Evolutionary conservation across 2,113 vertebrate species (phyloP).

Genomic region (Myiopsitta monachus): DNA sequence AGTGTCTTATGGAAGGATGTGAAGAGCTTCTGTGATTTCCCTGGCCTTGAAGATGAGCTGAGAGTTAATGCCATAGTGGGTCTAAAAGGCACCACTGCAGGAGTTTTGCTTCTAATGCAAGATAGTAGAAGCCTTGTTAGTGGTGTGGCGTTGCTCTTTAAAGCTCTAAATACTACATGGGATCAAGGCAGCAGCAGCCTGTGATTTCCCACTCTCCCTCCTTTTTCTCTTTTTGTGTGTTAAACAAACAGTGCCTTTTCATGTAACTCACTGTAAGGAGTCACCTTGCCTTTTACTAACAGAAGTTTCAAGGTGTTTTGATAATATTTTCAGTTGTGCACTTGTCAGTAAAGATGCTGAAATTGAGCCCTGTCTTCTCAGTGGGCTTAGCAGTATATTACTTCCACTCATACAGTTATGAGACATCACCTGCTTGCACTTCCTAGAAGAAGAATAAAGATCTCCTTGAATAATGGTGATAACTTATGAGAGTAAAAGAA

Average conservation of each 20-base stretch:
- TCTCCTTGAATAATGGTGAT: neutral
- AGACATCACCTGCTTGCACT: neutral
- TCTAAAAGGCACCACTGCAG: neutral
- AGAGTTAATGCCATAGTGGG: neutral
- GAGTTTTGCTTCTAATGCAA: neutral
- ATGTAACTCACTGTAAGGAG: neutral
- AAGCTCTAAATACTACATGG: neutral
- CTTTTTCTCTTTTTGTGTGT: neutral
- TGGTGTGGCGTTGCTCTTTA: fast-evolving
- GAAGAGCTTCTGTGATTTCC: neutral
- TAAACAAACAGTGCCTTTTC: neutral
- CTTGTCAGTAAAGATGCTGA: neutral
- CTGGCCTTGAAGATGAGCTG: neutral
- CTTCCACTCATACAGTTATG: neutral
- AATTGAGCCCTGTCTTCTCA: neutral
- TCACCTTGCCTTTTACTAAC: neutral
- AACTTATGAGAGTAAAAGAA: neutral
- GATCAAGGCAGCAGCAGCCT: neutral
- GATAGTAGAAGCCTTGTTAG: neutral
- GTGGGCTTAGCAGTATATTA: neutral
- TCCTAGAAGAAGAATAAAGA: neutral
- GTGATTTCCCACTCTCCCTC: neutral
- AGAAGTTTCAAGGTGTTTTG: neutral
- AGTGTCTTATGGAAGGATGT: neutral
- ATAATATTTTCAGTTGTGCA: neutral